Evolutionary conservation across 2,888 invertebrate genomes (phyloP).

Genomic region (Tetragonisca angustula): DNA sequence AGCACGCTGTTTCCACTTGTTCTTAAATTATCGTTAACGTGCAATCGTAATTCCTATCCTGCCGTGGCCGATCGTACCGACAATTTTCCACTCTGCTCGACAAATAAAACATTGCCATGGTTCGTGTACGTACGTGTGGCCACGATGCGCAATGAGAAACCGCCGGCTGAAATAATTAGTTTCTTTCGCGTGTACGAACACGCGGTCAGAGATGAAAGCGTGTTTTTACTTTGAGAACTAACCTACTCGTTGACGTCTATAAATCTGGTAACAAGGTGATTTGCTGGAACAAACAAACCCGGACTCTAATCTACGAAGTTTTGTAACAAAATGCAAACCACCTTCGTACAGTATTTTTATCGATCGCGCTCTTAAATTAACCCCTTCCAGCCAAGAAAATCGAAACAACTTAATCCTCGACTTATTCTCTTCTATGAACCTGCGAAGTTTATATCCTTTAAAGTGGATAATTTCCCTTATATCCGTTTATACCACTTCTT

Average conservation of each 20-base stretch:
- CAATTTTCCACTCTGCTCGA: slow-evolving; percentile 27
- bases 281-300: not conserved
- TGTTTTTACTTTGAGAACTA: not conserved
- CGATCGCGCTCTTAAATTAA: not conserved
- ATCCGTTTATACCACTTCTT: too few species aligned
- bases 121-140: slow-evolving; percentile 3
- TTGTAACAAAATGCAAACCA: not conserved
- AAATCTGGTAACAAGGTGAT: not conserved
- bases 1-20: slow-evolving; percentile 10
- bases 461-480: too few species aligned
- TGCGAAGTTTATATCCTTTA: not conserved
- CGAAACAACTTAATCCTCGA: not conserved
- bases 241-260: not conserved
- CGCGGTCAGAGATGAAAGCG: not conserved
- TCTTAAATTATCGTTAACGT: slow-evolving; percentile 60
- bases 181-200: not conserved
- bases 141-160: slow-evolving; percentile 1
- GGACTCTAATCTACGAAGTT: not conserved
- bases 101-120: not conserved
- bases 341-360: not conserved
- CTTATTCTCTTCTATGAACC: not conserved
- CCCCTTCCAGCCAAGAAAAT: not conserved
- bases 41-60: slow-evolving; percentile 18
- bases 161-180: slow-evolving; percentile 5
- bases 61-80: slow-evolving; percentile 2